Base-by-base conservation (phyloP, 2,888 invertebrate species). In the Alloplasta piceator region DNA sequence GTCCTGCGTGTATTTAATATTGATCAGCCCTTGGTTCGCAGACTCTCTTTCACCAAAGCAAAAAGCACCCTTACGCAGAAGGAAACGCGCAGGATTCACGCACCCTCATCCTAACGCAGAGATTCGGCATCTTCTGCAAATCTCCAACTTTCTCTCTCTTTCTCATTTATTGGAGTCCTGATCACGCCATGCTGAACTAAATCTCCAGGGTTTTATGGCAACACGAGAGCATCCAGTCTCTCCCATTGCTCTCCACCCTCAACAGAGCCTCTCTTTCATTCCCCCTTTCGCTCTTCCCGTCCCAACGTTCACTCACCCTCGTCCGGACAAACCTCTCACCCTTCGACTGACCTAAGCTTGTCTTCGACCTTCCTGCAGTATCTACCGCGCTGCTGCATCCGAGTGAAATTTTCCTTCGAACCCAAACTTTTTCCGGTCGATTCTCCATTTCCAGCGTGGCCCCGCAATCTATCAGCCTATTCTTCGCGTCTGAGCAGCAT, bases 181-280 rank as follows among this genome's bases (percentile, higher is more conserved):
- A 82, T 85, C 85, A 83, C 80, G 81, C 84, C 72, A 82, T 85
- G 86, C 83, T 80, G 83, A 85, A 86, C 85, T 85, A 84, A 85
- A 86, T 86, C 86, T 86, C 82, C 82, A 78, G 72, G 26, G 85
- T 84, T 87, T 86, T 84, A 81, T 79, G 83, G 80, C 81, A 85
- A 78, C 67, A 74, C 61, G 79, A 81, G 78, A 66, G 79, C 71
- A 80, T 60, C n/a, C 60, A 36, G 63, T 26, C 55, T 7, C 55
- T 38, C 46, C 64, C 16, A 10, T 38, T 10, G 12, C 48, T 48
- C 26, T 38, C n/a, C n/a, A 63, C 12, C 52, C 63, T 36, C 41
- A 36, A 41, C 63, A n/a, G n/a, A n/a, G 41, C 41, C 56, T 6
- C 6, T 4, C n/a, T 56, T 26, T 66, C 56, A 46, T 12, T 38